Evolutionary conservation across 2,113 vertebrate genomes (phyloP), one percentile per base, ranked within the genome.

Genomic region (Callocephalon fimbriatum): DNA sequence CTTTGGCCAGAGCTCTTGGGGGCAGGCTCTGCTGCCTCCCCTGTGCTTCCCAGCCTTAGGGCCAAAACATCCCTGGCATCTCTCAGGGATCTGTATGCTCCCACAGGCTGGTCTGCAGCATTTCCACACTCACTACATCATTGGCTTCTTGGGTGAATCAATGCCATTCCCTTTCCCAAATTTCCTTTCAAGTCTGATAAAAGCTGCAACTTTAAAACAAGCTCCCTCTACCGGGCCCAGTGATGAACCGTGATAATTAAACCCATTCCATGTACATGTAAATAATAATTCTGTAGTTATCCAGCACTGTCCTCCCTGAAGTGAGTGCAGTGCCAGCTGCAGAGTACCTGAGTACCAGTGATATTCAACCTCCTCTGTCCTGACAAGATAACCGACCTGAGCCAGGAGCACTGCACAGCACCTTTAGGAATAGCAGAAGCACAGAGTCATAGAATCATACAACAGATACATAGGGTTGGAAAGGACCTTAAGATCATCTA

Each of bases 1-100:
- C 40, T 29, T 32, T 12, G 29, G 29, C 15, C 5, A 2, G 51
- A 31, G 47, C 45, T 44, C 15, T 9, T 1, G 9, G 7, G 10
- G 61, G 14, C 14, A 16, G 10, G 5, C 12, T 12, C 8, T 9
- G 22, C 18, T 38, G n/a, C 14, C 19, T 63, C 29, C 18, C 27
- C 16, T 25, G 15, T 2, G 3, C 44, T 45, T 48, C 29, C 26
- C 2, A 2, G 32, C 32, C 58, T 12, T 2, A 0, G 12, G 14
- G 15, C 26, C 65, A 16, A 65, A 32, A 16, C 0, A 1, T 7
- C 63, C 68, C 13, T 0, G 1, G 16, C n/a, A 35, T 0, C 1
- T 29, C 65, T 22, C 3, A 0, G 21, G 29, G 26, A 15, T 10
- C 32, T 37, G 13, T 5, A 9, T 23, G 25, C 29, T 79, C 23